Percentiles rank a stretch among this genome's conserved stretches.
phyloP scores from a whole-genome alignment of 2,888 invertebrate genomes.

The Cheilosia impressa region DNA sequence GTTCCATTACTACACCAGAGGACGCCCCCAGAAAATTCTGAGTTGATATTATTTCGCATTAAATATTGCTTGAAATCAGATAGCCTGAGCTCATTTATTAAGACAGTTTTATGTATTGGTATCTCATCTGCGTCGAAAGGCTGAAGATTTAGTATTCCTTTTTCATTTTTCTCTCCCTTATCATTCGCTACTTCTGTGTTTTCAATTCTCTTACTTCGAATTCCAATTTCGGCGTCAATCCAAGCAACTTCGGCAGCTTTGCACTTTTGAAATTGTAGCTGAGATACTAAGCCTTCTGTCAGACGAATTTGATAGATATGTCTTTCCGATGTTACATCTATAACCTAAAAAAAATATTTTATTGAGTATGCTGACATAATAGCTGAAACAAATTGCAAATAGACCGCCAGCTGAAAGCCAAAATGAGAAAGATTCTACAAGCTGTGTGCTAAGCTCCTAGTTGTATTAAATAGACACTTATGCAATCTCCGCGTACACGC shows the following conservation, averaged over 20 bases:
- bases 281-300: slow-evolving; percentile 95
- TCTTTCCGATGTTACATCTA: slow-evolving; percentile 98
- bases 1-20: slow-evolving; percentile 97
- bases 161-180: slow-evolving; percentile 82
- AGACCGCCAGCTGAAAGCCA: too few species aligned
- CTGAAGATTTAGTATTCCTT: slow-evolving; percentile 89
- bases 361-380: too few species aligned
- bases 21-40: slow-evolving; percentile 96
- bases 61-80: slow-evolving; percentile 95
- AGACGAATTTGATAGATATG: slow-evolving; percentile 98
- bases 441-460: too few species aligned
- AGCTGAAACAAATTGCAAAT: too few species aligned
- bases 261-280: slow-evolving; percentile 92
- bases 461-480: too few species aligned
- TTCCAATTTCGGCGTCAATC: slow-evolving; percentile 92
- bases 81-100: slow-evolving; percentile 96
- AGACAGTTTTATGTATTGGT: slow-evolving; percentile 91
- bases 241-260: slow-evolving; percentile 98
- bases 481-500: too few species aligned
- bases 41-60: slow-evolving; percentile 89
- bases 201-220: slow-evolving; percentile 87
- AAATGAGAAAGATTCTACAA: too few species aligned
- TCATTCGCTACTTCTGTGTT: slow-evolving; percentile 80
- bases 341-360: slow-evolving; percentile 78
- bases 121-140: slow-evolving; percentile 85